Base-by-base conservation (phyloP, 30 jellyfish, hydroid and myxozoan species). In the Hydractinia symbiolongicarpus region DNA sequence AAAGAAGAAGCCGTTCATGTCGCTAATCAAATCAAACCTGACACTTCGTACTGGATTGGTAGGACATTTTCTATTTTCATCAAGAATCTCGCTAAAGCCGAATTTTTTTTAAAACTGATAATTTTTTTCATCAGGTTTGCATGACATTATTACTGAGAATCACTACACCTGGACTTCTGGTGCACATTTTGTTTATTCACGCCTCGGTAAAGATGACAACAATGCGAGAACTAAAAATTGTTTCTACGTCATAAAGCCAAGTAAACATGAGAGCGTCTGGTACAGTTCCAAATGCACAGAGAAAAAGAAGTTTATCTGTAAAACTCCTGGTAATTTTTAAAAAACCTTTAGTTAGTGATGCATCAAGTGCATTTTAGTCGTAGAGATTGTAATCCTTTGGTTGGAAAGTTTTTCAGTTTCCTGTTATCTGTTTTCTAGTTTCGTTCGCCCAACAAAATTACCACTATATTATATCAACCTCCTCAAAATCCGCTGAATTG, bases 131-230 rank as follows among this genome's bases (percentile, higher is more conserved):
- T 7, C 9, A 64, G 74, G 74, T 64, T 64, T 64, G 74, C 74
- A 64, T 64, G 74, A 64, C 40, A 44, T 64, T 7, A 64, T 64
- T 4, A 51, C 19, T 7, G 74, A 64, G 74, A 64, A 4, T 0
- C 74, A 51, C 17, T 64, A n/a, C 40, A 64, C 74, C 7, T 64
- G 74, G 74, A 64, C 74, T 6, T 64, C 74, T 6, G 74, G 74
- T 64, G 74, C 19, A 64, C 74, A 44, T 6, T 64, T 64, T 13
- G 52, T 4, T 7, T 64, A 64, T 13, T n/a, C 74, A 7, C 19
- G 40, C 17, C 4, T 64, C 52, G 74, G 19, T 44, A 30, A 30
- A 30, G 74, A 51, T 13, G 74, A 64, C 40, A 51, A 51, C 74
- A 7, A 64, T n/a, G 19, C 74, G 52, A 64, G 40, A 51, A n/a